These are phyloP conservation scores for Drosophila seguyi DNA, from an alignment of 1,140 invertebrate genomes.

Conservation along the genomic window DNA sequence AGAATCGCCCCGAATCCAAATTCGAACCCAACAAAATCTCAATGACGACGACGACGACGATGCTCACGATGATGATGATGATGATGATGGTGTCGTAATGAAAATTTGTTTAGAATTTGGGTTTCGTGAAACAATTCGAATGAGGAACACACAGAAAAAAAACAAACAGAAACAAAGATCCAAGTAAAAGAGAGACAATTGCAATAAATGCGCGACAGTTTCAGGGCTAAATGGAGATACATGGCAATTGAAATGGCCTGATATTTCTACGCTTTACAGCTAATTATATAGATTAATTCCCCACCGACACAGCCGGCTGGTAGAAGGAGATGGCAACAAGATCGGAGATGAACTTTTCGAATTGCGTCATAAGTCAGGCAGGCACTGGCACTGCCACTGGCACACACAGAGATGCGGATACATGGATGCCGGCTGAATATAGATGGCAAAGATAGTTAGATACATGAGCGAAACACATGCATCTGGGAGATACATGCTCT, in stretches of 20 bases:
- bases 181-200: slow-evolving; percentile 23
- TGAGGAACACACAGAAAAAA: slow-evolving; percentile 16
- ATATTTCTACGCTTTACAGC: slow-evolving; percentile 52
- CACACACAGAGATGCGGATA: slow-evolving; percentile 36
- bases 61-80: slow-evolving; percentile 49
- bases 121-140: slow-evolving; percentile 63
- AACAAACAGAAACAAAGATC: neutral
- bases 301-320: slow-evolving; percentile 21
- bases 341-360: slow-evolving; percentile 64
- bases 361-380: slow-evolving; percentile 75
- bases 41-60: slow-evolving; percentile 38
- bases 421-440: slow-evolving; percentile 39
- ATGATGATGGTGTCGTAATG: slow-evolving; percentile 74
- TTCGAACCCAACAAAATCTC: slow-evolving; percentile 24
- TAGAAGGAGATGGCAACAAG: slow-evolving; percentile 14
- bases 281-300: slow-evolving; percentile 74
- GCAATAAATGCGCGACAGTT: slow-evolving; percentile 53
- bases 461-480: slow-evolving; percentile 58
- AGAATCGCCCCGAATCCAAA: slow-evolving; percentile 42
- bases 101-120: slow-evolving; percentile 72
- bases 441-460: slow-evolving; percentile 76
- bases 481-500: slow-evolving; percentile 45
- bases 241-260: slow-evolving; percentile 45
- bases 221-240: slow-evolving; percentile 73
- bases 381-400: slow-evolving; percentile 6